Evolutionary conservation across 2,888 invertebrate species (phyloP).

Genomic region (Beris morrisii): DNA sequence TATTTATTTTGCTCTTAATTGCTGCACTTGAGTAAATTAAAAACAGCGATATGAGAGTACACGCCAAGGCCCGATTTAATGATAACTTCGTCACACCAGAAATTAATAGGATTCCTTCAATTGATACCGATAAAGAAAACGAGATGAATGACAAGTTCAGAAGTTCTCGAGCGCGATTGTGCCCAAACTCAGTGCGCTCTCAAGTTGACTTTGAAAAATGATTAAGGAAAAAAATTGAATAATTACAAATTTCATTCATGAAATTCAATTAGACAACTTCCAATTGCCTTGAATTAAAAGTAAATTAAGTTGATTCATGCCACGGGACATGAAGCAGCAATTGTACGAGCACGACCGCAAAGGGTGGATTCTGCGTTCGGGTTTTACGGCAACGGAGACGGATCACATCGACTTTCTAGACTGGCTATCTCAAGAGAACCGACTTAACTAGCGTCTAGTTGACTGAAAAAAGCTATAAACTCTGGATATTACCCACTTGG

Average conservation of each 20-base stretch:
- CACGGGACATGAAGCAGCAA: constrained; percentile 6
- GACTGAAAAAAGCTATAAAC: neutral
- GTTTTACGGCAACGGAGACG: neutral
- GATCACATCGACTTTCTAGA: neutral
- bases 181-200: too few species aligned
- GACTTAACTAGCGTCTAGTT: neutral
- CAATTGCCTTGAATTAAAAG: constrained; percentile 39
- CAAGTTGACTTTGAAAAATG: too few species aligned
- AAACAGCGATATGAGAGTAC: too few species aligned
- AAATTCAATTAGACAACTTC: constrained; percentile 39
- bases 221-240: neutral
- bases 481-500: neutral
- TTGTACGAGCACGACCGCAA: neutral
- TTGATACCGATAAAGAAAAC: too few species aligned
- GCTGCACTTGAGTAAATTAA: too few species aligned
- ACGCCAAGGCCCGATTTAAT: too few species aligned
- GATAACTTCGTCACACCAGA: too few species aligned
- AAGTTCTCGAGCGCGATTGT: too few species aligned
- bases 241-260: constrained; percentile 38
- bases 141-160: too few species aligned
- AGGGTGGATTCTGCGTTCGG: neutral
- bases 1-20: too few species aligned
- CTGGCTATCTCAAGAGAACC: neutral
- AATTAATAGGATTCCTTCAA: too few species aligned
- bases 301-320: constrained; percentile 38